Evolutionary conservation across 1,140 invertebrate species (phyloP).

Genomic region (Drosophila kepulauana): DNA sequence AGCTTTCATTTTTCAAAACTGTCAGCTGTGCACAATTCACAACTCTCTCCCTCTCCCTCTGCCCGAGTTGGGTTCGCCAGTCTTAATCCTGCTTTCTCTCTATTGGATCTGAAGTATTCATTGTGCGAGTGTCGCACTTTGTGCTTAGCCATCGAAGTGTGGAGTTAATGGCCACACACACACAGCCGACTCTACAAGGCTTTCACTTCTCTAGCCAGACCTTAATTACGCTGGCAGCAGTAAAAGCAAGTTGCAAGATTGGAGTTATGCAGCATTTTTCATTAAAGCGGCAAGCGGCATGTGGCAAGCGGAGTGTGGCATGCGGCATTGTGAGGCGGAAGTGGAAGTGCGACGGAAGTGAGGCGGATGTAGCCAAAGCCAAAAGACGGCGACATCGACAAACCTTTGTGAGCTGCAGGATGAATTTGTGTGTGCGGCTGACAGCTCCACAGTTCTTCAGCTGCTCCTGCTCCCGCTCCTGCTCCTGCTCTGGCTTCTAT

Average conservation of each 20-base stretch:
- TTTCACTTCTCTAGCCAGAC: constrained; percentile 32
- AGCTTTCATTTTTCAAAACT: constrained; percentile 79
- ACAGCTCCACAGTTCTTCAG: constrained; percentile 39
- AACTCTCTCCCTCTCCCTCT: background rate
- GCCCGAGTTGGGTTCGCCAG: background rate
- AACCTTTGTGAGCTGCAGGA: constrained; percentile 46
- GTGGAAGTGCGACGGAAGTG: constrained; percentile 63
- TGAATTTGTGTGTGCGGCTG: constrained; percentile 52
- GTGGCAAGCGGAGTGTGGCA: constrained; percentile 4
- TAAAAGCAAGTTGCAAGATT: background rate
- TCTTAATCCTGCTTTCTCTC: background rate
- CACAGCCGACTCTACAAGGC: constrained; percentile 2
- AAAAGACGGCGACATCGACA: constrained; percentile 49
- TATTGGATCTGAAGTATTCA: background rate
- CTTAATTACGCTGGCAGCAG: constrained; percentile 61
- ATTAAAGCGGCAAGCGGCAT: constrained; percentile 63
- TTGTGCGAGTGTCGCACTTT: constrained; percentile 52
- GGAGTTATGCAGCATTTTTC: constrained; percentile 77
- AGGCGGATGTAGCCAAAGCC: constrained; percentile 41
- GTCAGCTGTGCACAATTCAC: constrained; percentile 73
- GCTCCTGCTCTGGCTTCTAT: constrained; percentile 1
- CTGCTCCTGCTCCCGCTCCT: constrained; percentile 4
- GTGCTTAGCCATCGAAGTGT: constrained; percentile 78
- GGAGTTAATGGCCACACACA: constrained; percentile 65
- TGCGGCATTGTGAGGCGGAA: constrained; percentile 27